Percentiles rank a stretch among this genome's conserved stretches.
Conservation (phyloP, 2,888 invertebrate genomes). For the Heterodera filipjevi region DNA sequence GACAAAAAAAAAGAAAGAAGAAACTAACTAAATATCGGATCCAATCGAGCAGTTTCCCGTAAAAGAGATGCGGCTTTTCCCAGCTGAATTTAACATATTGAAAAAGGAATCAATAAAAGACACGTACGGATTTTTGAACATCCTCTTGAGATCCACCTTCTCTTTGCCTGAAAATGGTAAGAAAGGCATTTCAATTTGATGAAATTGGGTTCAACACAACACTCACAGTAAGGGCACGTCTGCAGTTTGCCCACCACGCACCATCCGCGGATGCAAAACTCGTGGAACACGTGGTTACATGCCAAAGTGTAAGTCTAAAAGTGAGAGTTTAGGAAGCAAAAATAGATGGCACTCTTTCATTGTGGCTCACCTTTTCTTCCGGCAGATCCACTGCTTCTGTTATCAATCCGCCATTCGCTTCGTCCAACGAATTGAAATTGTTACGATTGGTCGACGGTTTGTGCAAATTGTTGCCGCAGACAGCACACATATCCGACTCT, state of each 20-base stretch:
- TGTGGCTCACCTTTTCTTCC: conserved; percentile 22
- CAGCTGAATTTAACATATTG: conserved; percentile 80
- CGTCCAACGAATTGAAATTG: conserved; percentile 3
- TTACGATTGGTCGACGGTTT: conserved; percentile 65
- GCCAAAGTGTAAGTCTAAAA: conserved; percentile 73
- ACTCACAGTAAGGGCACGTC: conserved; percentile 90
- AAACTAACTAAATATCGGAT: conserved; percentile 83
- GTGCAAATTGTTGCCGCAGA: conserved; percentile 85
- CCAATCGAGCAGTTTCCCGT: conserved; percentile 96
- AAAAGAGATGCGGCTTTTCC: conserved; percentile 96
- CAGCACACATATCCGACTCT: conserved; percentile 90
- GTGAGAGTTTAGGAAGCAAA: no score
- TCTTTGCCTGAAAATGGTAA: conserved; percentile 74
- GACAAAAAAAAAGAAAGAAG: neutral
- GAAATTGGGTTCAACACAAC: neutral
- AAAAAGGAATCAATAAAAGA: no score
- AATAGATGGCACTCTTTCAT: no score
- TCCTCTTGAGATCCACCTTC: conserved; percentile 74
- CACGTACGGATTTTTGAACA: conserved; percentile 73
- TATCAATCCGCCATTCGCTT: conserved; percentile 12
- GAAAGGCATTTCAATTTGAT: no score
- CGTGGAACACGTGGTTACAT: conserved; percentile 91
- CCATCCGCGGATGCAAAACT: conserved; percentile 99
- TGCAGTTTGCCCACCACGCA: conserved; percentile 99
- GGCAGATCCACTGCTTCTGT: conserved; percentile 27